A percentile compares a stretch with the other conserved stretches of the same genome.
These are phyloP conservation scores for Ethmia dodecea DNA, from an alignment of 2,888 invertebrate species.

Conservation along the genomic window DNA sequence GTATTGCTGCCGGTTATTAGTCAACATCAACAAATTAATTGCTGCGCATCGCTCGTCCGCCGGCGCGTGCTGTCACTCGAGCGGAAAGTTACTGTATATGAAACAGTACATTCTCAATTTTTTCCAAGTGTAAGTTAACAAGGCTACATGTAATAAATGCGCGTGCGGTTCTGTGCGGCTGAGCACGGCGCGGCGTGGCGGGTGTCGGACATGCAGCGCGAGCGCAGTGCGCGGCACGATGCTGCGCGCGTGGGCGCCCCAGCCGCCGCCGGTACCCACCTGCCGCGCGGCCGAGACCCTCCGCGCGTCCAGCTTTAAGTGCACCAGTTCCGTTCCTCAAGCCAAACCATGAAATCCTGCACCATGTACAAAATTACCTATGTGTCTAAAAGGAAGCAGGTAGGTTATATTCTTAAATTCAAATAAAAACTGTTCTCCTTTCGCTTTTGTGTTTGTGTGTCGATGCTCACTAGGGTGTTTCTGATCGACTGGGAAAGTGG, in stretches of 20 bases:
- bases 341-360: conserved; percentile 59
- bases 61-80: conserved; percentile 29
- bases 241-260: too few species aligned
- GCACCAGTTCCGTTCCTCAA: conserved; percentile 10
- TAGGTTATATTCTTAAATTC: too few species aligned
- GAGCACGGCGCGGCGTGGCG: conserved; percentile 20
- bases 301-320: conserved; percentile 12
- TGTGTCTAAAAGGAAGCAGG: conserved; percentile 62
- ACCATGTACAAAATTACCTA: conserved; percentile 72
- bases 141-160: conserved; percentile 50
- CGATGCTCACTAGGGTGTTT: conserved; percentile 25
- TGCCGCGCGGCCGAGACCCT: conserved; percentile 13
- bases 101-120: conserved; percentile 44
- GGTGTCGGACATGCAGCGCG: conserved; percentile 16
- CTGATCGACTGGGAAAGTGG: conserved; percentile 39
- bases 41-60: too few species aligned
- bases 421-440: neutral
- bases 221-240: conserved; percentile 10
- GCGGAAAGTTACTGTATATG: conserved; percentile 46
- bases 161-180: conserved; percentile 36
- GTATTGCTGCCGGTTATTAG: too few species aligned
- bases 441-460: neutral
- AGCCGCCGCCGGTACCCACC: too few species aligned
- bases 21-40: too few species aligned
- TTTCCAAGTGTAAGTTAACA: conserved; percentile 65